Evolutionary conservation across 2,797 vertebrate species (phyloP).

Genomic region (Oreonectes daqikongensis): DNA sequence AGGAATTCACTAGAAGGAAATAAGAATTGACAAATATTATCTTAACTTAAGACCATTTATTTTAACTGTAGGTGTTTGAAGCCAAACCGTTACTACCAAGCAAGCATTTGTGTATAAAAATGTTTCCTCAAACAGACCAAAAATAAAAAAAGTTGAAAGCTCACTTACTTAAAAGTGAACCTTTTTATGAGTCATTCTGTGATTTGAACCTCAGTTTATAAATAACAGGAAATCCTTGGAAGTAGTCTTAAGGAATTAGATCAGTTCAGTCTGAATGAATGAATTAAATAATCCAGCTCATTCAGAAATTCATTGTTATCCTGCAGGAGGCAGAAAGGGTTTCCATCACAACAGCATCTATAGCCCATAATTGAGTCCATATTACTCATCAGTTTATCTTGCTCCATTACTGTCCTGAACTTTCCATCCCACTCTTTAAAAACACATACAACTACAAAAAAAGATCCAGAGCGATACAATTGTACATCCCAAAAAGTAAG

Average conservation of each 20-base stretch:
- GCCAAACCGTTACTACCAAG: background rate
- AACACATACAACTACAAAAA: slow-evolving; percentile 11
- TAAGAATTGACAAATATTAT: too few species aligned
- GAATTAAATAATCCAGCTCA: background rate
- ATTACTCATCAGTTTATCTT: background rate
- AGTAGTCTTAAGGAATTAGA: background rate
- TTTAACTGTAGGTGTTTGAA: background rate
- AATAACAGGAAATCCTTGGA: background rate
- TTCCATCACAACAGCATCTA: background rate
- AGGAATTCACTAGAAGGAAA: too few species aligned
- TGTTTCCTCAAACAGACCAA: background rate
- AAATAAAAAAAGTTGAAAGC: background rate
- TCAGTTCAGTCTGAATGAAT: background rate
- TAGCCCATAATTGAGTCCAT: background rate
- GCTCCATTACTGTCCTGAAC: background rate
- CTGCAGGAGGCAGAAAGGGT: background rate
- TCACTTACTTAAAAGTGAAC: slow-evolving; percentile 55
- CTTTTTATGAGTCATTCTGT: slow-evolving; percentile 41
- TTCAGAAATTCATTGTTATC: background rate
- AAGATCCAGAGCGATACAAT: slow-evolving; percentile 21
- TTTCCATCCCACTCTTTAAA: background rate
- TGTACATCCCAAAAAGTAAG: slow-evolving; percentile 24
- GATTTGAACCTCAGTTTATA: background rate
- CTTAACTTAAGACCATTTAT: too few species aligned
- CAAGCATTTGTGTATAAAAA: too few species aligned